Conservation (phyloP, 2,797 vertebrate species). For the Sciaenops ocellatus region DNA sequence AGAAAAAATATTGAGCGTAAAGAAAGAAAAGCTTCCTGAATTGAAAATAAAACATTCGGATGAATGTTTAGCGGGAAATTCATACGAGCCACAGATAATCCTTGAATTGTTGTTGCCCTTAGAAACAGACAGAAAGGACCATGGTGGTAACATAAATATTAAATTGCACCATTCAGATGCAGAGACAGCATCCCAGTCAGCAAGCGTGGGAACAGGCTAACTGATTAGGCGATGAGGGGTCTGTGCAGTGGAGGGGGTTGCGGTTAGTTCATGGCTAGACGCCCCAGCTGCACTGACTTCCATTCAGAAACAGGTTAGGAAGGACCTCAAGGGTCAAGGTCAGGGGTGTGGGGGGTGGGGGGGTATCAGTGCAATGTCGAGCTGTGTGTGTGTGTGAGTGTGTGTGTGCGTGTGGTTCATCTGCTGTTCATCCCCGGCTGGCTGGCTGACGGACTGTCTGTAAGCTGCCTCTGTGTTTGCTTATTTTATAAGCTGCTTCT, state of each 20-base stretch:
- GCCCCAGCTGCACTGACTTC: constrained; percentile 86
- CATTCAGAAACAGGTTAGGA: constrained; percentile 86
- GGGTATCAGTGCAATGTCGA: constrained; percentile 34
- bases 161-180: constrained; percentile 65
- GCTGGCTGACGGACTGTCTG: constrained; percentile 66
- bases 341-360: constrained; percentile 67
- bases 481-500: constrained; percentile 82
- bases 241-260: constrained; percentile 68
- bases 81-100: constrained; percentile 23
- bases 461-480: constrained; percentile 77
- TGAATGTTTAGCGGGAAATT: constrained; percentile 22
- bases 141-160: constrained; percentile 73
- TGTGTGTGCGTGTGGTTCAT: constrained; percentile 48
- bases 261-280: constrained; percentile 82
- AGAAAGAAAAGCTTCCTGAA: constrained; percentile 22
- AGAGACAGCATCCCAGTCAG: constrained; percentile 52
- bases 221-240: constrained; percentile 63
- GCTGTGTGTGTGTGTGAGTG: constrained; percentile 24
- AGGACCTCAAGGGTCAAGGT: constrained; percentile 88
- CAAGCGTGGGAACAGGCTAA: constrained; percentile 80
- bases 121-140: constrained; percentile 38
- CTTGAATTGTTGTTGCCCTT: constrained; percentile 33
- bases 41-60: constrained; percentile 29
- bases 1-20: neutral
- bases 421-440: constrained; percentile 67